Conservation (phyloP, 2,797 vertebrate genomes). For the Hylomyscus alleni region DNA sequence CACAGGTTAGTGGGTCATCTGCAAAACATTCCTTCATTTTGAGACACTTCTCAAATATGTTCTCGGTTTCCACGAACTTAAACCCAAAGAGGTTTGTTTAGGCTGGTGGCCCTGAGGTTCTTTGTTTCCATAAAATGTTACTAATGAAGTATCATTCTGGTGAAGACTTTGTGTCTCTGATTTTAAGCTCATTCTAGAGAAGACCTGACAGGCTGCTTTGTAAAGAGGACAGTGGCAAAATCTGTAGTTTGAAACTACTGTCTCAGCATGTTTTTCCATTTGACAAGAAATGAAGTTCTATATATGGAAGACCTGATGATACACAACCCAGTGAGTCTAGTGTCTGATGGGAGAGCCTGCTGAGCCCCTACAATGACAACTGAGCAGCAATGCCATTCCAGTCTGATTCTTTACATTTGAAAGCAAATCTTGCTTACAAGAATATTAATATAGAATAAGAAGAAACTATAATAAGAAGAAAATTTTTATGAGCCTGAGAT, state of each 20-base stretch:
- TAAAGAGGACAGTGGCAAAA: constrained; percentile 52
- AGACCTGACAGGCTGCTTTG: constrained; percentile 37
- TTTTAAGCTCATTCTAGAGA: constrained; percentile 63
- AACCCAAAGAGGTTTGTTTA: constrained; percentile 57
- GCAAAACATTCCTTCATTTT: constrained; percentile 66
- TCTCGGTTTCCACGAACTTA: constrained; percentile 67
- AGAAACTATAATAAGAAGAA: background rate
- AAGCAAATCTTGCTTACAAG: constrained; percentile 6
- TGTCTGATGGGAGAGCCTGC: background rate
- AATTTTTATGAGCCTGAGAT: background rate
- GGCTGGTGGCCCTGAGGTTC: constrained; percentile 34
- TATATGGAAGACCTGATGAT: constrained; percentile 4
- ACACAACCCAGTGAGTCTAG: constrained; percentile 1
- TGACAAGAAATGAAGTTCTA: constrained; percentile 56
- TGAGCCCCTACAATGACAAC: background rate
- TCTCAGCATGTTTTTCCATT: constrained; percentile 71
- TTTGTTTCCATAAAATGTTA: constrained; percentile 67
- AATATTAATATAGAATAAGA: background rate
- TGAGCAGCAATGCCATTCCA: background rate
- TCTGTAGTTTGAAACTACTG: constrained; percentile 66
- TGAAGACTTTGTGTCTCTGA: constrained; percentile 67
- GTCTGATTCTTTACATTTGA: background rate
- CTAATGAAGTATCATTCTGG: constrained; percentile 67
- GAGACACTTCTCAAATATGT: constrained; percentile 54
- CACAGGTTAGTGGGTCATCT: constrained; percentile 34